These are phyloP conservation scores for Tyrannus savana DNA, from an alignment of 2,113 vertebrate genomes.

Conservation along the genomic window DNA sequence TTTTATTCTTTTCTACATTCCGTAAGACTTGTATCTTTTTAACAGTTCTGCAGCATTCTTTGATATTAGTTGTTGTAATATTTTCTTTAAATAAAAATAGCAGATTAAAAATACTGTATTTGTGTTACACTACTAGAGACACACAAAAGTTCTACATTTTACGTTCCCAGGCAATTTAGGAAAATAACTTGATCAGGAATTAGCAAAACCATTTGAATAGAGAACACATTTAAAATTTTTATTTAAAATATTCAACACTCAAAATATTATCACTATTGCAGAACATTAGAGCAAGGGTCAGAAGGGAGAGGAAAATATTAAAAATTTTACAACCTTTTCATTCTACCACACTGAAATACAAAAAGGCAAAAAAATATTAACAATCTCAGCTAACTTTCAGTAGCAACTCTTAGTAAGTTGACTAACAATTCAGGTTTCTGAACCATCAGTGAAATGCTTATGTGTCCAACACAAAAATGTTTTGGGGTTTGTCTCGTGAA, in stretches of 20 bases:
- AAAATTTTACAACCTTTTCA: neutral
- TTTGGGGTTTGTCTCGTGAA: neutral
- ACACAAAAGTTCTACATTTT: neutral
- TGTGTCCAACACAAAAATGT: neutral
- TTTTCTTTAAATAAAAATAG: neutral
- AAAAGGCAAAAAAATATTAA: neutral
- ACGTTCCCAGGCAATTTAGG: neutral
- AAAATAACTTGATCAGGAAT: neutral
- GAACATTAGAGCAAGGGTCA: neutral
- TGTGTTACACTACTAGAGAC: neutral
- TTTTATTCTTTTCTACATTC: neutral
- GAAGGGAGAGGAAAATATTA: neutral
- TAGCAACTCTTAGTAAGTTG: neutral
- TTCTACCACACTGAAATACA: neutral
- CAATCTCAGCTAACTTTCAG: neutral
- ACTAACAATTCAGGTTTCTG: neutral
- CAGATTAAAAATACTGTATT: neutral
- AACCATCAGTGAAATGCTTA: neutral
- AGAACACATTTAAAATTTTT: neutral
- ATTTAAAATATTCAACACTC: neutral
- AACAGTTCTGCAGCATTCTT: neutral
- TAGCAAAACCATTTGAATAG: neutral
- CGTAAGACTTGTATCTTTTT: neutral
- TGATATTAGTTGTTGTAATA: neutral
- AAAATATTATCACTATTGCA: neutral